Conservation (phyloP, 2,797 vertebrate species). For the Paratrypauchen microcephalus region DNA sequence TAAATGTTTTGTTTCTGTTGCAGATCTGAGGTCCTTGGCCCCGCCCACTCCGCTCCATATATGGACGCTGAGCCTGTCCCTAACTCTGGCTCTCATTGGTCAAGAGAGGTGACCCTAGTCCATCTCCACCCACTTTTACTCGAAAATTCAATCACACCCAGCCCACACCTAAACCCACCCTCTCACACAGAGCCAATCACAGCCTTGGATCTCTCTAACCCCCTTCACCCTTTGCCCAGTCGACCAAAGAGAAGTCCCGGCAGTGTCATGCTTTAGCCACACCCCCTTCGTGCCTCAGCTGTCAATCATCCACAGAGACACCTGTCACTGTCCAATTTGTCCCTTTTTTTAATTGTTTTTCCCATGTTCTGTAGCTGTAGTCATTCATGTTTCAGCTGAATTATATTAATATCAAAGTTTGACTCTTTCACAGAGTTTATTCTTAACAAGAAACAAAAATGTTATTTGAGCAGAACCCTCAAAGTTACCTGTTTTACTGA, state of each 20-base stretch:
- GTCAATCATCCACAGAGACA: too few species aligned
- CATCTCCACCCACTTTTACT: conserved; percentile 36
- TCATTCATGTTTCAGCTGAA: too few species aligned
- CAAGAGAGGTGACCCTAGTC: conserved; percentile 92
- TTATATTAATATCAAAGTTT: too few species aligned
- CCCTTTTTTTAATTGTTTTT: too few species aligned
- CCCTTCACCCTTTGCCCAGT: conserved; percentile 6
- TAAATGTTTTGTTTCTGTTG: conserved; percentile 10
- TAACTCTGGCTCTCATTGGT: conserved; percentile 88
- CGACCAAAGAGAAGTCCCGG: background rate
- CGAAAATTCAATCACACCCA: background rate
- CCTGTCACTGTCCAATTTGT: too few species aligned
- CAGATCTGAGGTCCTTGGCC: conserved; percentile 88
- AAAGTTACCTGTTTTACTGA: too few species aligned
- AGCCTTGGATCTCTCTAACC: conserved; percentile 5
- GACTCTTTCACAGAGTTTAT: too few species aligned
- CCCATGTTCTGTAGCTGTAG: too few species aligned
- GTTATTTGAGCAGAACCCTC: too few species aligned
- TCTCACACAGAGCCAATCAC: conserved; percentile 11
- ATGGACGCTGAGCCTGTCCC: conserved; percentile 84
- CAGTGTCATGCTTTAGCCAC: background rate
- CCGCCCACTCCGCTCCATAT: conserved; percentile 80
- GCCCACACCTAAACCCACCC: background rate
- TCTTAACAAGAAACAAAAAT: too few species aligned
- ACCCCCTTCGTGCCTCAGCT: background rate